A percentile compares a stretch with the other conserved stretches of the same genome.
Evolutionary conservation across 2,888 invertebrate genomes (phyloP).

Genomic region (Melitaea athalia): DNA sequence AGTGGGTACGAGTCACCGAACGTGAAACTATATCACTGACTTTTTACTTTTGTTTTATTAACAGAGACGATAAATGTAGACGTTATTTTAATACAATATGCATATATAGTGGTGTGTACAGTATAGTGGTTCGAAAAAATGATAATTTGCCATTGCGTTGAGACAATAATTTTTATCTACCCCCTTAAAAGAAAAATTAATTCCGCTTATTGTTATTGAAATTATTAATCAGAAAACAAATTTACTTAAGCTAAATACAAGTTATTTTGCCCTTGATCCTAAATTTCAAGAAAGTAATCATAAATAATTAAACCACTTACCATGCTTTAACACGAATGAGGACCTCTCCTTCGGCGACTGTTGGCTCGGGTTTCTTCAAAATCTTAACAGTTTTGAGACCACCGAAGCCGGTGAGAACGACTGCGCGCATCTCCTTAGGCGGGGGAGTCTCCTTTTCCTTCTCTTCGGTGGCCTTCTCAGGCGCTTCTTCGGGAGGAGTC

Average conservation of each 20-base stretch:
- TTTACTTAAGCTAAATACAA: not conserved
- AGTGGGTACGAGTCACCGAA: slow-evolving; percentile 43
- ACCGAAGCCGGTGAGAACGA: slow-evolving; percentile 92
- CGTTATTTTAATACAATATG: slow-evolving; percentile 2
- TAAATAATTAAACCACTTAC: slow-evolving; percentile 80
- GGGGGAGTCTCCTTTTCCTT: slow-evolving; percentile 81
- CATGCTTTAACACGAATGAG: slow-evolving; percentile 92
- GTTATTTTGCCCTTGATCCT: not conserved
- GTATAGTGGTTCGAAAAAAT: not conserved
- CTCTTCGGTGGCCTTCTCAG: slow-evolving; percentile 80
- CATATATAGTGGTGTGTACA: too few species aligned
- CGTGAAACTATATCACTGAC: slow-evolving; percentile 37
- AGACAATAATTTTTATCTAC: not conserved
- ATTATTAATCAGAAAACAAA: not conserved
- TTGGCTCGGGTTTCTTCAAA: slow-evolving; percentile 89
- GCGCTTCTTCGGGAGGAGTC: slow-evolving; percentile 74
- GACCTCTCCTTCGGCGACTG: slow-evolving; percentile 87
- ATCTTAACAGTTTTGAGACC: slow-evolving; percentile 93
- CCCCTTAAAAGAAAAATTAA: not conserved
- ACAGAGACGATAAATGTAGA: not conserved
- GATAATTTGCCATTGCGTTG: not conserved
- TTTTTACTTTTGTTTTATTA: slow-evolving; percentile 8
- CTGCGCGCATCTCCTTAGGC: slow-evolving; percentile 92
- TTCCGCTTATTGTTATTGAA: not conserved
- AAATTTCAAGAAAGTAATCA: not conserved